These are phyloP conservation scores for Megaceryle torquata DNA, from an alignment of 2,113 vertebrate species.

Conservation along the genomic window DNA sequence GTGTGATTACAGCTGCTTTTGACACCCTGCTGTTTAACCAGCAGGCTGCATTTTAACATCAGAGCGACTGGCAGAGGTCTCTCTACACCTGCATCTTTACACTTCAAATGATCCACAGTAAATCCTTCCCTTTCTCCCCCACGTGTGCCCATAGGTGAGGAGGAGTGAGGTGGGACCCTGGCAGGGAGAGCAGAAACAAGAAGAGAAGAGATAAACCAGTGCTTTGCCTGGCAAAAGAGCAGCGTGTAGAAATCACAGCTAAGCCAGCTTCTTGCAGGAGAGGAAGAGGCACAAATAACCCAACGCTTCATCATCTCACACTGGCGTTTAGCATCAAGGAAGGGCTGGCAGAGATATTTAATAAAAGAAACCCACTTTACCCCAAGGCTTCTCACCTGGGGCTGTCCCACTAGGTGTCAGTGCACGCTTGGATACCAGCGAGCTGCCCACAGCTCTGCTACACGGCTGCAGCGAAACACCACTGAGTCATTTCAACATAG, in stretches of 20 bases:
- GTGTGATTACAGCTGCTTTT: fast-evolving
- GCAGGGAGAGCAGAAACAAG: not conserved
- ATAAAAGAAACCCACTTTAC: not conserved
- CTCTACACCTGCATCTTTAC: not conserved
- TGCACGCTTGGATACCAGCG: not conserved
- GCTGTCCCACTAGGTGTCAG: conserved; percentile 63
- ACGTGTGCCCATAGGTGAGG: fast-evolving
- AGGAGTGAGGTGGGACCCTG: too few species aligned
- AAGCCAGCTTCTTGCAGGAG: not conserved
- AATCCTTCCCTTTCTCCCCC: not conserved
- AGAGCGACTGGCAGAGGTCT: not conserved
- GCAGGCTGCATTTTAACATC: not conserved
- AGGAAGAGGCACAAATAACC: not conserved
- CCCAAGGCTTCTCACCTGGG: not conserved
- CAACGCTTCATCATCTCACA: fast-evolving
- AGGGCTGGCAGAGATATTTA: not conserved
- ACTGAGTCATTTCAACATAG: not conserved
- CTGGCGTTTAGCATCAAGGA: not conserved
- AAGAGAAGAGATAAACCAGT: not conserved
- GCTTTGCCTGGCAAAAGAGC: not conserved
- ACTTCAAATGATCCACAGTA: not conserved
- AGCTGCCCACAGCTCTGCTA: not conserved
- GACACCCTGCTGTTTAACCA: not conserved
- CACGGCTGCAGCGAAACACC: not conserved
- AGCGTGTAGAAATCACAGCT: not conserved